These are phyloP conservation scores for Andrena bicolor DNA, from an alignment of 2,888 invertebrate genomes.

Conservation along the genomic window DNA sequence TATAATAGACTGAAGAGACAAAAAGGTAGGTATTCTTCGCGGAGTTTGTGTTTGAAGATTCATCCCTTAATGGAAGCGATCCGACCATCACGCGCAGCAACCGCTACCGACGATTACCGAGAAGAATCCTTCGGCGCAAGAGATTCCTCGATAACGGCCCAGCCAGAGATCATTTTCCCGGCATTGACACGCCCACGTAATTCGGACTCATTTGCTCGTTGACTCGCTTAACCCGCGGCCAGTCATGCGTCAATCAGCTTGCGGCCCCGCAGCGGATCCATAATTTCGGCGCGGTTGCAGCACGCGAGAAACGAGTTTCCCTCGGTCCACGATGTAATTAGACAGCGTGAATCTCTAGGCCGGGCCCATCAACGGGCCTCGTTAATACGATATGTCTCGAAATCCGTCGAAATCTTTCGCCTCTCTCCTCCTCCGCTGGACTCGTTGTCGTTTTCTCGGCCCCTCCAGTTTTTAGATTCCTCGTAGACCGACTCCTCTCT, in stretches of 20 bases:
- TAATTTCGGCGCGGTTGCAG: conserved; percentile 73
- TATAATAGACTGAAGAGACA: too few relatives aligned
- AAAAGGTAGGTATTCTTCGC: too few relatives aligned
- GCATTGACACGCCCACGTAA: conserved; percentile 83
- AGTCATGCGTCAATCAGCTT: conserved; percentile 71
- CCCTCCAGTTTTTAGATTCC: conserved; percentile 52
- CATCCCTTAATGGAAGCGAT: too few relatives aligned
- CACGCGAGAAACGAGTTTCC: conserved; percentile 79
- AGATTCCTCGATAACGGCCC: conserved; percentile 48
- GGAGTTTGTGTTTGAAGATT: too few relatives aligned
- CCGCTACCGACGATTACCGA: background rate
- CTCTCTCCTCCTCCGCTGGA: background rate
- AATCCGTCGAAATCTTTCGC: conserved; percentile 31
- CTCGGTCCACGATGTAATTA: conserved; percentile 75
- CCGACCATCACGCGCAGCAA: background rate
- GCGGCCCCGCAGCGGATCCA: conserved; percentile 68
- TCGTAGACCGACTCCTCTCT: conserved; percentile 64
- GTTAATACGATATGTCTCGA: conserved; percentile 72
- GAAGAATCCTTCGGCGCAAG: conserved; percentile 49
- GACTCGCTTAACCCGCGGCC: conserved; percentile 78
- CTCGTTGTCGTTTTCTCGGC: conserved; percentile 28
- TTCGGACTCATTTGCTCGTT: conserved; percentile 83
- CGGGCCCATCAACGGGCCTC: conserved; percentile 74
- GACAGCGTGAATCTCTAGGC: conserved; percentile 74
- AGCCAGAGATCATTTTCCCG: conserved; percentile 65